phyloP scores from a whole-genome alignment of 2,888 invertebrate genomes.

The Aleiodes testaceus region DNA sequence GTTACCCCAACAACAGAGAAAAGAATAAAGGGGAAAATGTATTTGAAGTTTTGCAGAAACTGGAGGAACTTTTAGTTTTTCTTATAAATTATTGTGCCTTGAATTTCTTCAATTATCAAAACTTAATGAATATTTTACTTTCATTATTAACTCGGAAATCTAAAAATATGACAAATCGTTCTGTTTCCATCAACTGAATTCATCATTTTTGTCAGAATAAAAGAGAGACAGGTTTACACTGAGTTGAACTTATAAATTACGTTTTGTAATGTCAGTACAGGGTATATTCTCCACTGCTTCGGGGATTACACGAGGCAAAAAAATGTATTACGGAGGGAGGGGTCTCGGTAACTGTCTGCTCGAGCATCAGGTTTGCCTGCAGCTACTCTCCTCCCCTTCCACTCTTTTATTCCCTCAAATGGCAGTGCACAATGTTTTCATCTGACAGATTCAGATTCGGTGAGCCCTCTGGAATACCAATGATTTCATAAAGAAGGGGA shows the following conservation, averaged over 20 bases:
- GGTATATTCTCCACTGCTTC: slow-evolving; percentile 48
- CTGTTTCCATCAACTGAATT: slow-evolving; percentile 29
- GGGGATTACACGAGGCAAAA: slow-evolving; percentile 47
- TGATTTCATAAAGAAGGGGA: slow-evolving; percentile 27
- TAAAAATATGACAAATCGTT: slow-evolving; percentile 25
- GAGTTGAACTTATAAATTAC: slow-evolving; percentile 52
- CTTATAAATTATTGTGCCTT: slow-evolving; percentile 45
- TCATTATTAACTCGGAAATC: background rate
- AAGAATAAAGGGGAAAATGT: slow-evolving; percentile 13
- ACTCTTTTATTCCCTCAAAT: slow-evolving; percentile 31
- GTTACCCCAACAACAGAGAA: slow-evolving; percentile 42
- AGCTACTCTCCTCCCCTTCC: slow-evolving; percentile 1
- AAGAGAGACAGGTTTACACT: slow-evolving; percentile 41
- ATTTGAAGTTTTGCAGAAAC: slow-evolving; percentile 32
- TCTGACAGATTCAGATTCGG: slow-evolving; percentile 45
- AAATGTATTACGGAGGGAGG: slow-evolving; percentile 8
- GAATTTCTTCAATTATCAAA: slow-evolving; percentile 45
- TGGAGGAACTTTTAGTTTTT: slow-evolving; percentile 37
- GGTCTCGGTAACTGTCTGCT: slow-evolving; percentile 43
- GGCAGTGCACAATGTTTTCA: slow-evolving; percentile 35
- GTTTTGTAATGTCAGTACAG: slow-evolving; percentile 47
- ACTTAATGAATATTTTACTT: slow-evolving; percentile 43
- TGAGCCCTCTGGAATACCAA: slow-evolving; percentile 39
- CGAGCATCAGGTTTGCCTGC: slow-evolving; percentile 32
- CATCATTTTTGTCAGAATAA: slow-evolving; percentile 29